Base-by-base conservation (phyloP, 1,140 invertebrate species). In the Heterodera carotae region DNA sequence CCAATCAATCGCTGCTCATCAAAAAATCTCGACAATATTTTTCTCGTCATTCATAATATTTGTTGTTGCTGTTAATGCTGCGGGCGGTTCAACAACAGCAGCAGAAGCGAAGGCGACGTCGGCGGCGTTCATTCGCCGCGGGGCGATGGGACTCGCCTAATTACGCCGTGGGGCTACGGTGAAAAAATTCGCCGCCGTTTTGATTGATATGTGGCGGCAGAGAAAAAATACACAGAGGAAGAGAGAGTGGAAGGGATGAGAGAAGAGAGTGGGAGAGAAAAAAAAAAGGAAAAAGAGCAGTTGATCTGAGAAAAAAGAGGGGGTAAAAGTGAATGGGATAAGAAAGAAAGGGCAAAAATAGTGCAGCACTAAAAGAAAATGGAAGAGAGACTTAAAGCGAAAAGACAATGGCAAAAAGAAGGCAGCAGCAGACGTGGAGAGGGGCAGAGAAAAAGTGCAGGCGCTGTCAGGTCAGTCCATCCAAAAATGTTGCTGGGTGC, bases 401-500 rank as follows among this genome's bases (percentile, higher is more conserved):
- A 68, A 67, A 18, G 6, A 34, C 5, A 68, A 68, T 22, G n/a
- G 18, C n/a, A 68, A 68, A 68, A 12, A 67, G 36, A 67, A 67
- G n/a, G 22, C n/a, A n/a, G n/a, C n/a, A n/a, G 1, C 12, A 33
- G 31, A 68, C 33, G 27, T n/a, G 39, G 39, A 68, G 39, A n/a
- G 39, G 39, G 27, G 27, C 3, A 27, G 39, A 22, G 22, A 68
- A 6, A 27, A 27, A 27, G n/a, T n/a, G n/a, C n/a, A n/a, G n/a
- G n/a, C n/a, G n/a, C n/a, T n/a, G n/a, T n/a, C n/a, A n/a, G n/a
- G n/a, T n/a, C n/a, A n/a, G n/a, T n/a, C n/a, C n/a, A n/a, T n/a
- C n/a, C n/a, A 27, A 22, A 27, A n/a, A 25, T 1, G 48, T 69
- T 27, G 36, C 48, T 33, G 36, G n/a, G 22, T 22, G n/a, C n/a